Base-by-base conservation (phyloP, 2,113 vertebrate species). In the Phalacrocorax carbo region DNA sequence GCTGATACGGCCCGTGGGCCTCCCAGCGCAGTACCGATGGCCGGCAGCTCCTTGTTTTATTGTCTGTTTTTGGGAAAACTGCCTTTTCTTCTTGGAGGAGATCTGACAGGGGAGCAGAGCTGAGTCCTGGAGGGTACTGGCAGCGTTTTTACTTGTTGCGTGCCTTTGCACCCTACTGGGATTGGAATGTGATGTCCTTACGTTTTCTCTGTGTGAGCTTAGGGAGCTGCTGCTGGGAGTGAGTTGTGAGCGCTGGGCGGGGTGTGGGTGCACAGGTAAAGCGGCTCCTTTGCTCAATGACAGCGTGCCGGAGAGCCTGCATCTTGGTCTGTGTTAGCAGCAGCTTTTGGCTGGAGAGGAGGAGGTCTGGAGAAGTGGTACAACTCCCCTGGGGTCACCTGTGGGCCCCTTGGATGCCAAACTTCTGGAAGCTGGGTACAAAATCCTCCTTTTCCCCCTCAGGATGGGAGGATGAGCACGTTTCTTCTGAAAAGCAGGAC, bases 171-270 rank as follows among this genome's bases (percentile, higher is more conserved):
- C 52, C 36, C 54, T 48, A 1, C 20, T 64, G 44, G 34, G 18
- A 7, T 61, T 75, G 57, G 68, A 40, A 44, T 4, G 0, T 3
- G 32, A 9, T 30, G 36, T 69, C 16, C 4, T 13, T 46, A 7
- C 1, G 0, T 30, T 57, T 57, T 68, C n/a, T 42, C 34, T 0
- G 0, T 3, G 21, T 30, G 36, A 68, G n/a, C 32, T 69, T 21
- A 49, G 57, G 71, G 36, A 78, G 69, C 15, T 1, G 15, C 49
- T 73, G 64, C 68, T 3, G 7, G 10, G 42, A 68, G 71, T 0
- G 2, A 13, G 68, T 30, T 51, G 36, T 25, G 34, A 27, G 20
- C 2, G 3, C n/a, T 5, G 32, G 5, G 40, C 9, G 8, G n/a
- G 21, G 44, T 1, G 8, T 19, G 78, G 51, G 17, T 1, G 4